These are phyloP conservation scores for Lonchura striata DNA, from an alignment of 2,113 vertebrate genomes.

Conservation along the genomic window DNA sequence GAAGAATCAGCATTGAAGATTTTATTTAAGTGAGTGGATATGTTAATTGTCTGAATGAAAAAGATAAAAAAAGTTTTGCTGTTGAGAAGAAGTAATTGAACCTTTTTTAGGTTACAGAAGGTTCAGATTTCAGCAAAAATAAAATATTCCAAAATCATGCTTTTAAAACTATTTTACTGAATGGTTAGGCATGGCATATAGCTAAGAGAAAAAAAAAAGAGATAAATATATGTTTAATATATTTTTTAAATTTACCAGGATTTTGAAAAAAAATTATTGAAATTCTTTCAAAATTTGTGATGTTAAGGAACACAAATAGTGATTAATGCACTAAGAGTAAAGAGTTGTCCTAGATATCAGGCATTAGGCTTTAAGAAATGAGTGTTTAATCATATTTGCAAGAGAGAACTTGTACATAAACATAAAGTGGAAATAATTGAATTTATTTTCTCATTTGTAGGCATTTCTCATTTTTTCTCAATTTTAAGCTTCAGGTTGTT, in stretches of 20 bases:
- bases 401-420: neutral
- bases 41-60: neutral
- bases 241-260: neutral
- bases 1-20: neutral
- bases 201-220: neutral
- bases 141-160: rapidly evolving
- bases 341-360: neutral
- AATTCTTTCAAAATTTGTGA: neutral
- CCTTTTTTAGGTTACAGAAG: neutral
- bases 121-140: neutral
- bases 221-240: neutral
- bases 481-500: neutral
- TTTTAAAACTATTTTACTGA: neutral
- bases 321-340: neutral
- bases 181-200: rapidly evolving
- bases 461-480: neutral
- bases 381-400: neutral
- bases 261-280: neutral
- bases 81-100: neutral
- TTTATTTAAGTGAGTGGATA: neutral
- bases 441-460: neutral
- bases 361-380: neutral
- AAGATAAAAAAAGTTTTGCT: neutral
- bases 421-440: neutral
- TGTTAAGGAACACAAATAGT: neutral